Percentiles rank a stretch among this genome's conserved stretches.
phyloP scores from a whole-genome alignment of 2,888 invertebrate species.

The Drosophila leonis region DNA sequence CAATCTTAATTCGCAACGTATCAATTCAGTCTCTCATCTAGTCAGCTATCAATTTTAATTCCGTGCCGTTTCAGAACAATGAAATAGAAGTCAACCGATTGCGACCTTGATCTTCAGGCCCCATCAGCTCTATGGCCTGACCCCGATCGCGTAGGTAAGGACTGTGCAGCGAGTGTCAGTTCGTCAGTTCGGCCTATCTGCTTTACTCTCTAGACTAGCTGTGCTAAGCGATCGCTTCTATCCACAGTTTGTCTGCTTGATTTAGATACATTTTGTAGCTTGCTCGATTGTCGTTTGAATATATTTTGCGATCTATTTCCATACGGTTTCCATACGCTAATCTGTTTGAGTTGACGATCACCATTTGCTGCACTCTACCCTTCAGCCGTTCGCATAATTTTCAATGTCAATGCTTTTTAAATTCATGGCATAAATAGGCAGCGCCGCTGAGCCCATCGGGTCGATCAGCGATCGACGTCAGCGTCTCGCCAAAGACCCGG shows the following conservation, averaged over 20 bases:
- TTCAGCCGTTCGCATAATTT: constrained; percentile 65
- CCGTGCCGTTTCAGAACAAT: constrained; percentile 2
- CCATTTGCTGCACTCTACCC: constrained; percentile 15
- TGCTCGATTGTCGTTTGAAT: not conserved
- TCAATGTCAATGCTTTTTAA: constrained; percentile 78
- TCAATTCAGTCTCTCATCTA: constrained; percentile 12
- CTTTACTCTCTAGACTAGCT: not conserved
- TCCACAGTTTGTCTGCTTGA: not conserved
- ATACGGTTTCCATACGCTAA: constrained; percentile 6
- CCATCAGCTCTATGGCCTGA: not conserved
- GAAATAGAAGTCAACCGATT: not conserved
- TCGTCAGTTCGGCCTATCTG: no score
- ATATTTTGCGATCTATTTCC: constrained; percentile 18
- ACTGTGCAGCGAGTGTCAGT: not conserved
- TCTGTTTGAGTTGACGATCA: constrained; percentile 7
- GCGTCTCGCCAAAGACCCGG: constrained; percentile 22
- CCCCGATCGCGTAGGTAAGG: not conserved
- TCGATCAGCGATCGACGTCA: constrained; percentile 18
- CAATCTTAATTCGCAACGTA: constrained; percentile 64
- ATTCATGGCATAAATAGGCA: constrained; percentile 64
- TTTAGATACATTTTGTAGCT: not conserved
- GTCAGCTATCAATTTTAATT: not conserved
- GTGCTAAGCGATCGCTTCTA: not conserved
- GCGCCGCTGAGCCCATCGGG: constrained; percentile 20
- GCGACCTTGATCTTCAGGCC: not conserved